Base-by-base conservation (phyloP, 2,797 vertebrate species). In the Pogoniulus pusillus region DNA sequence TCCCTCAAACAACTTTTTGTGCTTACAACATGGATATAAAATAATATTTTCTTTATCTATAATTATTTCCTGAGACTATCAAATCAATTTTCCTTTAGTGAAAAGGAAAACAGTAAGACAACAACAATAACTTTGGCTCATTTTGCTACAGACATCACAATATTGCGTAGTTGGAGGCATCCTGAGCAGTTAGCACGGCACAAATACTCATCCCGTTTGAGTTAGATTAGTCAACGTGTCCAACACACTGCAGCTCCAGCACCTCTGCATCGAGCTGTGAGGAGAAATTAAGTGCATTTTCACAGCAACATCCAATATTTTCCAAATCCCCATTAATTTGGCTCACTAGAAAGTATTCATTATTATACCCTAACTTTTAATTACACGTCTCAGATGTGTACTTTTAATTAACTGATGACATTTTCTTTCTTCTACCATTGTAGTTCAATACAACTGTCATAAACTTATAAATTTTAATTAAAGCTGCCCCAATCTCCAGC, bases 381-480 rank as follows among this genome's bases (percentile, higher is more conserved):
- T 97, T 97, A 96, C 92, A 89, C 1, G 82, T 96, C 90, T 95
- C 91, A 95, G 94, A 96, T 96, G 71, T 93, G 76, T 96, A 90
- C 69, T 96, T 97, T 97, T 97, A 97, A 97, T 98, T 98, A 98
- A 97, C 95, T 94, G 90, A 94, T 97, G 96, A 95, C 93, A 97
- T 97, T 97, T 97, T 80, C 84, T 97, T 96, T 95, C 87, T 97
- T 97, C 94, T 96, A 90, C 96, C 97, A 96, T 95, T 97, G 95
- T 89, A 96, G 95, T 96, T 97, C 93, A 96, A 82, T 95, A 95
- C 93, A 97, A 97, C 96, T 96, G 95, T 96, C 95, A 97, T 96
- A 97, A 97, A 97, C 94, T 96, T 96, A 95, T 94, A 96, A 95
- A 96, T 97, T 97, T 95, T 97, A 97, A 97, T 97, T 98, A 97